Base-by-base conservation (phyloP, 2,797 vertebrate genomes). In the Coregonus sp. region DNA sequence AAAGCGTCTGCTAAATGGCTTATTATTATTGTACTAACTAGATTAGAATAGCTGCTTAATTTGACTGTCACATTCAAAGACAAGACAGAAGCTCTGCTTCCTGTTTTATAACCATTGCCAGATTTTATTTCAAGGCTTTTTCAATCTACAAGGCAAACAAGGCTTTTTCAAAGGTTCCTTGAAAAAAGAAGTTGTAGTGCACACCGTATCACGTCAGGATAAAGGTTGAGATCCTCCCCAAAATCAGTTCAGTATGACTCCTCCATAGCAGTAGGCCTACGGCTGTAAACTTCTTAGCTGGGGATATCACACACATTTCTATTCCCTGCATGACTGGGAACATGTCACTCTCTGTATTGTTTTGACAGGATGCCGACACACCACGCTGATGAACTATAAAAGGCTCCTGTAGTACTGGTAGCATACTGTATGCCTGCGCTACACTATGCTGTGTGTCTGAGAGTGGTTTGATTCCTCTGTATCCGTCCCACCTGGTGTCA, bases 341-440 rank as follows among this genome's bases (percentile, higher is more conserved):
- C 52, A 70, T 18, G 14, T 76, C 70, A 16, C 5, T 74, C 9
- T 65, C 12, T 90, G 85, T 18, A 9, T 92, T 89, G 66, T 84
- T 84, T 88, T 80, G 83, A 90, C 92, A 94, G 94, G 90, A 91
- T 81, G 63, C 82, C 85, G 52, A 78, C 79, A 4, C 33, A 40
- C 65, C 84, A 91, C 50, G 74, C 79, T 61, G 89, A 85, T 65
- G 79, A 47, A 56, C 87, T 84, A 1, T 87, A 82, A 84, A 91
- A 15, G 73, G 92, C 93, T 94, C 73, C 83, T 88, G 90, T 93
- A 88, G 67, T 84, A 81, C 79, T 81, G 80, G 61, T 88, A 77
- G 85, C 84, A 85, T 82, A 84, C 72, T 82, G 65, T 90, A 87
- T 86, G 84, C 74, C 75, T 86, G 79, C 52, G 1, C n/a, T 70